Conservation (phyloP, 2,888 invertebrate species). For the Anaspis maculata region DNA sequence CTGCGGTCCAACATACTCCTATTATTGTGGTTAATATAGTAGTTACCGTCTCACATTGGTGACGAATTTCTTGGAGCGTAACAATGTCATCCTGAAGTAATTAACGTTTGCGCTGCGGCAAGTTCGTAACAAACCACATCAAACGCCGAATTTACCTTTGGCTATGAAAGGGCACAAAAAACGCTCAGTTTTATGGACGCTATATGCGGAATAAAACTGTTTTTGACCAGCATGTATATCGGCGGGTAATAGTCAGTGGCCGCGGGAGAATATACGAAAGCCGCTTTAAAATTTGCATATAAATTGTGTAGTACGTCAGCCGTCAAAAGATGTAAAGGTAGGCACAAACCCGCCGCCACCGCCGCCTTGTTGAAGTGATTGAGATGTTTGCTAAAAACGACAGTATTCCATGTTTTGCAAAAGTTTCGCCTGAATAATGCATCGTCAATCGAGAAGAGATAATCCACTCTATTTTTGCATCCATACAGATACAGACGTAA, state of each 20-base stretch:
- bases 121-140: conserved; percentile 28
- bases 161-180: too few species aligned
- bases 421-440: conserved; percentile 10
- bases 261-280: conserved; percentile 14
- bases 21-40: too few species aligned
- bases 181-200: conserved; percentile 20
- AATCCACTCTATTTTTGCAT: conserved; percentile 1
- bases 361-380: conserved; percentile 17
- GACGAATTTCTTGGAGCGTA: conserved; percentile 15
- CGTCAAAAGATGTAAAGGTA: conserved; percentile 28
- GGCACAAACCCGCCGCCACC: conserved; percentile 13
- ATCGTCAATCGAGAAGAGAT: too few species aligned
- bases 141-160: conserved; percentile 25
- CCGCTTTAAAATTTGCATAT: conserved; percentile 28
- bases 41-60: too few species aligned
- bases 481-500: not conserved
- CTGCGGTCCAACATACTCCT: too few species aligned
- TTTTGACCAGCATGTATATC: conserved; percentile 13
- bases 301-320: conserved; percentile 29
- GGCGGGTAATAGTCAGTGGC: conserved; percentile 16
- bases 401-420: conserved; percentile 3
- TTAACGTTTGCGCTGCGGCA: conserved; percentile 23
- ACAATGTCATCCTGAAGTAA: conserved; percentile 21
- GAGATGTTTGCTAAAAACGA: conserved; percentile 17
- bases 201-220: conserved; percentile 15